Base-by-base conservation (phyloP, 2,797 vertebrate species). In the Discoglossus pictus region DNA sequence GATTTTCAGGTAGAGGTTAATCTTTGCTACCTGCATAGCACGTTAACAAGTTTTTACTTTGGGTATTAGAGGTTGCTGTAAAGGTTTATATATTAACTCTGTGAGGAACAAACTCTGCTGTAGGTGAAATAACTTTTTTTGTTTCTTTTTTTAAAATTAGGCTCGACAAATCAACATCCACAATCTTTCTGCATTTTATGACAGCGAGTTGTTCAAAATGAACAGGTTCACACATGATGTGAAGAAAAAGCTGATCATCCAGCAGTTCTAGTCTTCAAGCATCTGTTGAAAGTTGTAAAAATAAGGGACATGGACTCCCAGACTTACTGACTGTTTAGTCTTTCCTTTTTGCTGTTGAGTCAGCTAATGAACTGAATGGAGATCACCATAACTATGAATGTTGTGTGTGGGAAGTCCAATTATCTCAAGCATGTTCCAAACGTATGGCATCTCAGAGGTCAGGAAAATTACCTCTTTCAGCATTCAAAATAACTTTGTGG, bases 131-230 rank as follows among this genome's bases (percentile, higher is more conserved):
- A n/a, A 44, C 2, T 44, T 44, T 44, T 2, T 44, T 2, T 17
- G 1, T 44, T 1, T 47, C 23, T 23, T 24, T 47, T 24, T 12
- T 10, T 47, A 10, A 6, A 2, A 1, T 51, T 69, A 98, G 97
- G 97, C 97, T 11, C 83, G 96, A 36, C 95, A 97, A 85, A 98
- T 99, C 83, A 95, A 91, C 87, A 95, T 99, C 83, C 94, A 97
- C 90, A 98, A 79, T 81, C 86, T 98, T 47, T 87, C 96, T 0
- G 87, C 90, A 0, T 99, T 99, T 76, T 98, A 94, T 0, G 89
- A 94, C 87, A 98, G 96, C 0, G 93, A 98, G 17, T 72, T 93
- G 20, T 98, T 98, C 85, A 88, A 76, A 73, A 86, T 88, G 73
- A 95, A 98, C 88, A 93, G 87, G 68, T 98, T 97, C 86, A 88